phyloP scores from a whole-genome alignment of 2,113 vertebrate species.

The Ammodramus savannarum region DNA sequence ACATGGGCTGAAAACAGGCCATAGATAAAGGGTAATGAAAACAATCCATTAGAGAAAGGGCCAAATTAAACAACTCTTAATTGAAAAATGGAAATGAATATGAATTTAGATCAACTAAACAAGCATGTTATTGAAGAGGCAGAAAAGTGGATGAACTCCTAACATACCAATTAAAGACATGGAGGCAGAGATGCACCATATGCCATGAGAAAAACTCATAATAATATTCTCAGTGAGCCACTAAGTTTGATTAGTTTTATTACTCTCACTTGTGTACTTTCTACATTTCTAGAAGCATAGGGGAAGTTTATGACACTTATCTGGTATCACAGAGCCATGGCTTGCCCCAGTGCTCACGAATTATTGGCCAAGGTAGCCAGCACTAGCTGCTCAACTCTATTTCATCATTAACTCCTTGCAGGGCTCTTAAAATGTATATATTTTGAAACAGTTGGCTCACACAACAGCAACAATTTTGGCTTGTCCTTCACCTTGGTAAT shows the following conservation, averaged over 20 bases:
- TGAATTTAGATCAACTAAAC: constrained; percentile 59
- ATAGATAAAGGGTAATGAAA: constrained; percentile 58
- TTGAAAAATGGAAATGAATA: constrained; percentile 62
- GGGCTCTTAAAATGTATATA: background rate
- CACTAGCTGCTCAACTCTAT: background rate
- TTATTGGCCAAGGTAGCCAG: background rate
- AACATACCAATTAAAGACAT: constrained; percentile 51
- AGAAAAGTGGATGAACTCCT: constrained; percentile 45
- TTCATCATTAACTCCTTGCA: background rate
- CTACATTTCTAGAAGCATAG: background rate
- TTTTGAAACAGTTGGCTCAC: background rate
- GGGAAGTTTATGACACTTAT: constrained; percentile 10
- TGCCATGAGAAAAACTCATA: background rate
- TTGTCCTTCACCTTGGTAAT: background rate
- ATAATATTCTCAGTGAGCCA: constrained; percentile 11
- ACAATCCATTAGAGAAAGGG: constrained; percentile 48
- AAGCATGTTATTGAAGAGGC: constrained; percentile 50
- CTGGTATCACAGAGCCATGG: background rate
- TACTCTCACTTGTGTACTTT: constrained; percentile 38
- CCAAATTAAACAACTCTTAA: constrained; percentile 60
- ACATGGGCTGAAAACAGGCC: constrained; percentile 27
- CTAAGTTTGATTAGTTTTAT: constrained; percentile 54
- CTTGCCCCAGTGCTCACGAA: background rate
- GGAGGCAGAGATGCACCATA: constrained; percentile 2
- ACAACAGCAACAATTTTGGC: background rate